These are phyloP conservation scores for Hemibagrus guttatus DNA, from an alignment of 2,797 vertebrate species.

Conservation along the genomic window DNA sequence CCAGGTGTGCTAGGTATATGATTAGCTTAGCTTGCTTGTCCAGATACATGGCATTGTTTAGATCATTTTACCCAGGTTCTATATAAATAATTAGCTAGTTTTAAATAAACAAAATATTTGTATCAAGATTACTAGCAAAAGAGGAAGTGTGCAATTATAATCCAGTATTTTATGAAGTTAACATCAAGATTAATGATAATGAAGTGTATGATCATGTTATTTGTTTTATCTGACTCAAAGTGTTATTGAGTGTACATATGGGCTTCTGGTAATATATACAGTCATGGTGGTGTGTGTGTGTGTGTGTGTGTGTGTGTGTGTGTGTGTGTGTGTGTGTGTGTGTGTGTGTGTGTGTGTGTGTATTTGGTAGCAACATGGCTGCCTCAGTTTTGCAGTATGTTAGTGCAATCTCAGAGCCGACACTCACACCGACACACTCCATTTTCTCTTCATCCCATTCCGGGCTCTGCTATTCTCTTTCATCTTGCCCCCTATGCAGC, in stretches of 20 bases:
- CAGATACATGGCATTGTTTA: background rate
- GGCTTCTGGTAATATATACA: background rate
- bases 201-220: background rate
- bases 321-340: conserved; percentile 42
- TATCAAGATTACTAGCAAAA: background rate
- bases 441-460: conserved; percentile 66
- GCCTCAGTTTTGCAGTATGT: conserved; percentile 63
- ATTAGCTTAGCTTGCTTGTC: background rate
- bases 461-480: conserved; percentile 28
- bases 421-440: conserved; percentile 71
- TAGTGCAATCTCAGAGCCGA: conserved; percentile 72
- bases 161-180: background rate
- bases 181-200: background rate
- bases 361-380: conserved; percentile 56
- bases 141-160: background rate
- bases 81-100: background rate
- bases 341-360: conserved; percentile 23
- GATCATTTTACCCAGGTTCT: background rate
- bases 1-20: background rate
- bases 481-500: conserved; percentile 51
- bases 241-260: background rate
- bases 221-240: background rate
- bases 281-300: conserved; percentile 20
- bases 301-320: conserved; percentile 29
- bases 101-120: background rate